Percentiles rank a stretch among this genome's conserved stretches.
Evolutionary conservation across 1,140 invertebrate species (phyloP).

Genomic region (Calycopis cecrops): DNA sequence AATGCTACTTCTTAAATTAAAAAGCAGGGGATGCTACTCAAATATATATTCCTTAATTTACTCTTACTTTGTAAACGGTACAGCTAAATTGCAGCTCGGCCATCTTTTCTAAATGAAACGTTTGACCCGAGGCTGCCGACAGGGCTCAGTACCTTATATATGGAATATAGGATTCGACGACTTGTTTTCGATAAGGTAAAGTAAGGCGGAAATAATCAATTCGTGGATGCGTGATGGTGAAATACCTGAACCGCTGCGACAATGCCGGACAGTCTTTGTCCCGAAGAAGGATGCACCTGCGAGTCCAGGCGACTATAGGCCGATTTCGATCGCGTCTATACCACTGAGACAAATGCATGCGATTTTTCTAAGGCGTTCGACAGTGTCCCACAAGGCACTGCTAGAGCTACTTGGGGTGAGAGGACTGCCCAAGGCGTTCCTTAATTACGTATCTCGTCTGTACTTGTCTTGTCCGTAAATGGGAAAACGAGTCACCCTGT

Average conservation of each 20-base stretch:
- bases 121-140: too few species aligned
- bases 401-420: slow-evolving; percentile 25
- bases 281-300: slow-evolving; percentile 31
- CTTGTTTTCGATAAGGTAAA: too few species aligned
- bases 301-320: slow-evolving; percentile 41
- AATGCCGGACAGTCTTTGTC: slow-evolving; percentile 33
- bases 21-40: too few species aligned
- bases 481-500: slow-evolving; percentile 25
- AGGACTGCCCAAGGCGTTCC: slow-evolving; percentile 28
- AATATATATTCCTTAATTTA: too few species aligned
- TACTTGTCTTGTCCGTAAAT: slow-evolving; percentile 32
- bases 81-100: too few species aligned
- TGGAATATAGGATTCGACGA: too few species aligned
- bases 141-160: too few species aligned
- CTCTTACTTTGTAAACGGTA: too few species aligned
- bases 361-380: slow-evolving; percentile 42
- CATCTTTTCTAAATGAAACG: too few species aligned
- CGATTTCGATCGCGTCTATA: slow-evolving; percentile 58
- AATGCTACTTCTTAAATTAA: too few species aligned
- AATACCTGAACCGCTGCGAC: slow-evolving; percentile 26
- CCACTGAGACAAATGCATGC: slow-evolving; percentile 36
- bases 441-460: slow-evolving; percentile 29
- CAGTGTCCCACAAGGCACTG: slow-evolving; percentile 46
- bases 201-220: slow-evolving; percentile 24
- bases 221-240: too few species aligned